Conservation (phyloP, 2,113 vertebrate species). For the Apeltes quadracus region DNA sequence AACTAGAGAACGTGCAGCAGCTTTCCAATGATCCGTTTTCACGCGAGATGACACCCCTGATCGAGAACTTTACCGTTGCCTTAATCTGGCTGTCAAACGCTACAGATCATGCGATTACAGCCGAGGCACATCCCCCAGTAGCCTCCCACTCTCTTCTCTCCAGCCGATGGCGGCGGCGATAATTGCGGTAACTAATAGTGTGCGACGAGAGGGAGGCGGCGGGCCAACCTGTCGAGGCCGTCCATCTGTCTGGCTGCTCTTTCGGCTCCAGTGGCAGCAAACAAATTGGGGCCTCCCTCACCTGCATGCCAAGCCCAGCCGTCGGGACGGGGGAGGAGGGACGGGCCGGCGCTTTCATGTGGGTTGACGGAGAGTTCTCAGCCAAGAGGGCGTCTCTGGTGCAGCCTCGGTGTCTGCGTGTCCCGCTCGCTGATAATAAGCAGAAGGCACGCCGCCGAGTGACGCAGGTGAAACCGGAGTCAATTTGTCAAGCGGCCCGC, state of each 20-base stretch:
- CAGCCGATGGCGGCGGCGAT: conserved; percentile 21
- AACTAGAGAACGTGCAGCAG: neutral
- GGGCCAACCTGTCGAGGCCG: conserved; percentile 33
- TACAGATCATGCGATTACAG: conserved; percentile 9
- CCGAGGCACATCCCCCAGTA: conserved; percentile 30
- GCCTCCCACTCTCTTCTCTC: conserved; percentile 3
- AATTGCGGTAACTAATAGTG: conserved; percentile 50
- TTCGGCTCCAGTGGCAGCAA: conserved; percentile 68
- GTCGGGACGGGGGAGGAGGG: conserved; percentile 3
- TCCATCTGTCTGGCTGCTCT: conserved; percentile 65
- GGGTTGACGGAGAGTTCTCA: conserved; percentile 59
- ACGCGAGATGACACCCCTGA: conserved; percentile 3
- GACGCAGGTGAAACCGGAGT: conserved; percentile 73
- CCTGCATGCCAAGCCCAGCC: conserved; percentile 58
- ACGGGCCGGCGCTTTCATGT: conserved; percentile 64
- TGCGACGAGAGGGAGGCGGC: conserved; percentile 32
- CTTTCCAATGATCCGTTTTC: conserved; percentile 17
- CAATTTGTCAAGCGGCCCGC: conserved; percentile 68
- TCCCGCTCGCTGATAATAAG: conserved; percentile 52
- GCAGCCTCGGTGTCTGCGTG: conserved; percentile 55
- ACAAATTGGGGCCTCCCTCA: conserved; percentile 68
- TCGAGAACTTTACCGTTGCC: conserved; percentile 8
- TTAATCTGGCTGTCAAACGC: conserved; percentile 26
- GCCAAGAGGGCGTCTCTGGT: conserved; percentile 50
- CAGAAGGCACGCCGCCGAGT: conserved; percentile 60